These are phyloP conservation scores for Pyxicephalus adspersus DNA, from an alignment of 2,113 vertebrate genomes.

Conservation along the genomic window DNA sequence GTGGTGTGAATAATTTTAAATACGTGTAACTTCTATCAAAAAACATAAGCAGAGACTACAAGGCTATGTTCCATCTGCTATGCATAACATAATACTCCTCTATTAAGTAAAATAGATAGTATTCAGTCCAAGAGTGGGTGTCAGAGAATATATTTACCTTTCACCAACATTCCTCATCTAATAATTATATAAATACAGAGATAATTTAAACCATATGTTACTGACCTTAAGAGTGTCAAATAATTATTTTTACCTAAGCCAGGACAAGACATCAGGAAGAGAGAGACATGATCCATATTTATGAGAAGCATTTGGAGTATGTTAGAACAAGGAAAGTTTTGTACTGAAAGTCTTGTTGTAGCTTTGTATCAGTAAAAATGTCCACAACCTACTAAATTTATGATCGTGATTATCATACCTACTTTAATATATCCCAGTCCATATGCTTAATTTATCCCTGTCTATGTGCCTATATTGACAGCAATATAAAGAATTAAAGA, in stretches of 20 bases:
- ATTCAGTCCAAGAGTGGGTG: not conserved
- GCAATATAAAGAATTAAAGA: too few species aligned
- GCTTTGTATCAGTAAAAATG: too few species aligned
- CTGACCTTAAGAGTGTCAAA: not conserved
- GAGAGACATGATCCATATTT: not conserved
- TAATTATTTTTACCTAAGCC: too few species aligned
- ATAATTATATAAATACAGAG: not conserved
- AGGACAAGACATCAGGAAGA: not conserved
- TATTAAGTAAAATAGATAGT: not conserved
- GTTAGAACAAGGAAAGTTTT: too few species aligned
- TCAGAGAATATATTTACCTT: not conserved
- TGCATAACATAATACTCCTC: not conserved
- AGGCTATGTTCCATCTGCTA: not conserved
- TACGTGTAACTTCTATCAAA: not conserved
- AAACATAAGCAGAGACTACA: slow-evolving; percentile 9
- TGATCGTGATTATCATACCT: too few species aligned
- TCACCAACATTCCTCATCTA: slow-evolving; percentile 20
- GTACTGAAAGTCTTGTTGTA: too few species aligned
- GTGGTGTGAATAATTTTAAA: not conserved
- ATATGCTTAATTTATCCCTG: too few species aligned
- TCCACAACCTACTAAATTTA: not conserved
- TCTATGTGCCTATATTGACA: too few species aligned
- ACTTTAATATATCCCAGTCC: too few species aligned
- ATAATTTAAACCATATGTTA: slow-evolving; percentile 14
- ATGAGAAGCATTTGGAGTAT: not conserved